Conservation (phyloP, 2,888 invertebrate species). For the Heliconius ethilla region DNA sequence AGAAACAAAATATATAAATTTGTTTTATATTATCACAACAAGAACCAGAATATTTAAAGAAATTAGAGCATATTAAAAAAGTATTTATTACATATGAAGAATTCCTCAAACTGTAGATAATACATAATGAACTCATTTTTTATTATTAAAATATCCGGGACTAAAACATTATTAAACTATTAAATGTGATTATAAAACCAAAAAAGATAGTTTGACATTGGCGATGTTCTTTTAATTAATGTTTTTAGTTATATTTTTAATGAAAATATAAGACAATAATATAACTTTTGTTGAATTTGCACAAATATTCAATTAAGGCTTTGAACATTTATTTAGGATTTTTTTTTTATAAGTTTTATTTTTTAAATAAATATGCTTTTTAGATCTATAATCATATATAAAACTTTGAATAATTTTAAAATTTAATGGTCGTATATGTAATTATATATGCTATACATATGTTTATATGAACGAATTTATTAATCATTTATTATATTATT, state of each 20-base stretch:
- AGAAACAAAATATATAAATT: too few relatives aligned
- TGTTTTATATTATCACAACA: too few relatives aligned
- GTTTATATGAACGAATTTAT: constrained; percentile 20
- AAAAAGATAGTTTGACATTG: not conserved
- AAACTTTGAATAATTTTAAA: not conserved
- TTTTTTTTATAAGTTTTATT: not conserved
- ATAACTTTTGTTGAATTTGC: constrained; percentile 25
- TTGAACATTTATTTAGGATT: not conserved
- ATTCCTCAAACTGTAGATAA: not conserved
- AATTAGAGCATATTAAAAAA: too few relatives aligned
- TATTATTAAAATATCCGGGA: too few relatives aligned
- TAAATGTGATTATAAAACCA: not conserved
- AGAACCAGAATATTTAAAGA: too few relatives aligned
- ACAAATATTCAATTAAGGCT: constrained; percentile 24
- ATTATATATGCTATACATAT: constrained; percentile 3
- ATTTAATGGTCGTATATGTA: constrained; percentile 3
- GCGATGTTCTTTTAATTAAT: not conserved
- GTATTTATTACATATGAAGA: not conserved
- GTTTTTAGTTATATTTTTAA: not conserved
- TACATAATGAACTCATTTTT: too few relatives aligned
- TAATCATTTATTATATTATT: constrained; percentile 1
- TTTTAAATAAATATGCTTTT: constrained; percentile 1
- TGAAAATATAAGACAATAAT: constrained; percentile 21
- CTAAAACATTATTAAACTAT: too few relatives aligned
- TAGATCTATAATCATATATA: not conserved